Base-by-base conservation (phyloP, 2,797 vertebrate genomes). In the Cetoscarus ocellatus region DNA sequence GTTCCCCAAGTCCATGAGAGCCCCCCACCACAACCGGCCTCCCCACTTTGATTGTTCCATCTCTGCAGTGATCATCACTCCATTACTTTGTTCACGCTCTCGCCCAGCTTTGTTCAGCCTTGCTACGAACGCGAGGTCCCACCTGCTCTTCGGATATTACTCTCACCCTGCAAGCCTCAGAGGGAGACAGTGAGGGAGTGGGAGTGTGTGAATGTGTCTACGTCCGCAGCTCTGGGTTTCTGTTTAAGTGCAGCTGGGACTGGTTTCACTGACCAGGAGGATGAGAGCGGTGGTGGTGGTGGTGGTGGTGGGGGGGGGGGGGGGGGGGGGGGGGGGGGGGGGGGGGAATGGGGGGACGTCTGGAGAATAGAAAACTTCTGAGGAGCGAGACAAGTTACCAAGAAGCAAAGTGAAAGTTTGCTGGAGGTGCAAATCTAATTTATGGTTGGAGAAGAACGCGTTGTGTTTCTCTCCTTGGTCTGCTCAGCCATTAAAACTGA, bases 111-210 rank as follows among this genome's bases (percentile, higher is more conserved):
- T 77, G 80, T 84, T 78, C 84, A 77, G 82, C 85, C 68, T 64
- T 61, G 67, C 80, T 83, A 87, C 82, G 74, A 91, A 87, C 87
- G 75, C 63, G 7, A 80, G 80, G 88, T 93, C 94, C 93, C 94
- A 93, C 92, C 92, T 93, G 93, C 88, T 88, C 92, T 87, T 86
- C 83, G 90, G 89, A 90, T 92, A 92, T 94, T 93, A 93, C 90
- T 75, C 89, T 84, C 87, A 81, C 80, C 88, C 85, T 75, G 81
- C 74, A 80, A 77, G 79, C 88, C 92, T 92, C 87, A 68, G 82
- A 86, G 89, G 86, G 87, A 73, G 78, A 78, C 74, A 75, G 83
- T 81, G 83, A 81, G 87, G 86, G 90, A 86, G 90, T 79, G 79
- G 87, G 87, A 88, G 91, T 92, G 71, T 91, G 89, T 86, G 88